Base-by-base conservation (phyloP, 2,113 vertebrate genomes). In the Ptyas mucosa region DNA sequence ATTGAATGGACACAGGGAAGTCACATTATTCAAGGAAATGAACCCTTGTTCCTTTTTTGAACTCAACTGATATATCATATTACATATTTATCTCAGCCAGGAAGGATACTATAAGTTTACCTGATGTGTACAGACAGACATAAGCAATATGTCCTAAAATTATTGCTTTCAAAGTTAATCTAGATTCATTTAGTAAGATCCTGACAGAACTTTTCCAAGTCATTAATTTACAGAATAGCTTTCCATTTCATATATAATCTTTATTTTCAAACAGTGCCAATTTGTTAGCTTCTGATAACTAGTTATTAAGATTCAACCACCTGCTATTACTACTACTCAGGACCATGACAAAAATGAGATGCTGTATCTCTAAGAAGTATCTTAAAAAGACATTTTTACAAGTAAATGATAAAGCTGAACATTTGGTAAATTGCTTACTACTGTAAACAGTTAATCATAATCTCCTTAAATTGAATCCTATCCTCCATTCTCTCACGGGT, bases 91-190 rank as follows among this genome's bases (percentile, higher is more conserved):
- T 55, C 11, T 93, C 90, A 94, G 93, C 89, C 93, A 96, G 51
- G 61, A 86, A 93, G 52, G 15, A 90, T 95, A 88, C 69, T 95
- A 92, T 93, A 94, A 93, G 7, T 46, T 93, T 57, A 54, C 89
- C 95, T 88, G 81, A 18, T 94, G 88, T 92, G 54, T 94, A 93
- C 95, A 61, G 29, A n/a, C 11, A 91, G 64, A 91, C 81, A 21
- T 29, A 95, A 94, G 95, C 26, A 92, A 2, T 52, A 93, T 93
- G 92, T 94, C 69, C 94, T 93, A 12, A 96, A 98, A 97, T 94
- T 89, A 92, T 81, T 94, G 89, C 53, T 96, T 95, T 96, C 93
- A 95, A 97, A 97, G 96, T 87, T 85, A 9, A 97, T 95, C 96
- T 96, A 46, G 95, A 91, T 96, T 97, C 55, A 94, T 90, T 96